phyloP scores from a whole-genome alignment of 2,113 vertebrate species.

The Hemicordylus capensis region DNA sequence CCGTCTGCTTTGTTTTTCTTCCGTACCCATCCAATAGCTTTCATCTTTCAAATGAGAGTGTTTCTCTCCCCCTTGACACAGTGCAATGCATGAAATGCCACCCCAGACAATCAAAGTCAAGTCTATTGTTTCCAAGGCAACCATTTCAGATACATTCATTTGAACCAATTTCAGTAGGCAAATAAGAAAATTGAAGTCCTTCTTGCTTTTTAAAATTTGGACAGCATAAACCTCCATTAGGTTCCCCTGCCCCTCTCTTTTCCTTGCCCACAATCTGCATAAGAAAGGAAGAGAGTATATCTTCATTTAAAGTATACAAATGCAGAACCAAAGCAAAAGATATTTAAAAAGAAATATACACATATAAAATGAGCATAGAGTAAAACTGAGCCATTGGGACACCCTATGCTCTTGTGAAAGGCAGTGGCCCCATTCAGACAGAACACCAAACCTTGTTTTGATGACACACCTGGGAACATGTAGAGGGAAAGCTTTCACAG shows the following conservation, averaged over 20 bases:
- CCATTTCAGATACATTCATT: slow-evolving; percentile 34
- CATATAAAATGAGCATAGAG: neutral
- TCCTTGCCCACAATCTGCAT: neutral
- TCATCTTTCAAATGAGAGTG: neutral
- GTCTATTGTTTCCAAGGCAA: slow-evolving; percentile 67
- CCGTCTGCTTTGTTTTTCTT: neutral
- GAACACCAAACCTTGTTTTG: too few relatives aligned
- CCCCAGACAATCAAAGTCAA: slow-evolving; percentile 1
- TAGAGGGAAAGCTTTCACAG: too few relatives aligned
- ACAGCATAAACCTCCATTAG: neutral
- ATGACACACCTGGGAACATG: too few relatives aligned
- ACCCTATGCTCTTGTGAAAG: neutral
- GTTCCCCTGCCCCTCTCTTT: fast-evolving
- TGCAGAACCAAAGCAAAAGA: neutral
- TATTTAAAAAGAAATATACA: neutral
- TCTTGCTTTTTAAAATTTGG: slow-evolving; percentile 18
- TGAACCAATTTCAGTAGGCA: slow-evolving; percentile 29
- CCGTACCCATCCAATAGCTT: slow-evolving; percentile 1
- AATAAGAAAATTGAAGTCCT: neutral
- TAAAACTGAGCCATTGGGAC: neutral
- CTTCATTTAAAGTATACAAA: neutral
- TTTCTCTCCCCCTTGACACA: slow-evolving; percentile 40
- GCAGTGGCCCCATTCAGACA: neutral
- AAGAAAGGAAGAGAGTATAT: fast-evolving
- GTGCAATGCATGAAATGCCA: neutral